Conservation (phyloP, 2,113 vertebrate species). For the Menidia beryllina region DNA sequence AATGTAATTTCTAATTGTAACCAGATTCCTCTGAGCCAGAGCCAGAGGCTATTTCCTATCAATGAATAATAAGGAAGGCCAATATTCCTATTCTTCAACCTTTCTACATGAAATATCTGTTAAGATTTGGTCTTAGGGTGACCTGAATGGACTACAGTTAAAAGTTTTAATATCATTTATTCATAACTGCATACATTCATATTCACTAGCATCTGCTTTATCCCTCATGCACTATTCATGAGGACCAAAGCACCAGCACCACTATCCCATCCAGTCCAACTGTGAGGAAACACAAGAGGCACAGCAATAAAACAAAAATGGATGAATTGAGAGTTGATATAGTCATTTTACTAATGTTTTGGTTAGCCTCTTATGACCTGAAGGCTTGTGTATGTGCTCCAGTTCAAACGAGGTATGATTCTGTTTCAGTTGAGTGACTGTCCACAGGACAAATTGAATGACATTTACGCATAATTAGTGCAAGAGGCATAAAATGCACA, state of each 20-base stretch:
- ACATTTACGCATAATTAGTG: constrained; percentile 35
- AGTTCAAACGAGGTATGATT: constrained; percentile 41
- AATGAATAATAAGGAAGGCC: background rate
- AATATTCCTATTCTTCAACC: constrained; percentile 6
- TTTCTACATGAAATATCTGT: background rate
- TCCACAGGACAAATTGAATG: constrained; percentile 30
- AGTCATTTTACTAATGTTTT: constrained; percentile 12
- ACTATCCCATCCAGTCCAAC: constrained; percentile 17
- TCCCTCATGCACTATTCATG: constrained; percentile 74
- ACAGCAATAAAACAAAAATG: constrained; percentile 22
- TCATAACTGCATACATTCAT: constrained; percentile 69
- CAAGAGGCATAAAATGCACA: background rate
- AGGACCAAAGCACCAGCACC: constrained; percentile 39
- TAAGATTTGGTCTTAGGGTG: constrained; percentile 30
- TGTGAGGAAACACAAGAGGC: too few species aligned
- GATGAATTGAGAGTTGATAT: background rate
- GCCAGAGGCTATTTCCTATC: background rate
- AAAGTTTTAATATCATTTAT: constrained; percentile 62
- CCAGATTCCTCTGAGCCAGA: background rate
- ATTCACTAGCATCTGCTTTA: constrained; percentile 74
- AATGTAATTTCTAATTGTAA: constrained; percentile 34
- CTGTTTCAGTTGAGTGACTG: constrained; percentile 24
- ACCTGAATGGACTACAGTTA: constrained; percentile 35
- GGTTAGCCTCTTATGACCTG: constrained; percentile 14
- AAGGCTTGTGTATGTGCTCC: constrained; percentile 11